Percentiles rank a stretch among this genome's conserved stretches.
phyloP scores from a whole-genome alignment of 2,113 vertebrate genomes.

The Pelodiscus sinensis region DNA sequence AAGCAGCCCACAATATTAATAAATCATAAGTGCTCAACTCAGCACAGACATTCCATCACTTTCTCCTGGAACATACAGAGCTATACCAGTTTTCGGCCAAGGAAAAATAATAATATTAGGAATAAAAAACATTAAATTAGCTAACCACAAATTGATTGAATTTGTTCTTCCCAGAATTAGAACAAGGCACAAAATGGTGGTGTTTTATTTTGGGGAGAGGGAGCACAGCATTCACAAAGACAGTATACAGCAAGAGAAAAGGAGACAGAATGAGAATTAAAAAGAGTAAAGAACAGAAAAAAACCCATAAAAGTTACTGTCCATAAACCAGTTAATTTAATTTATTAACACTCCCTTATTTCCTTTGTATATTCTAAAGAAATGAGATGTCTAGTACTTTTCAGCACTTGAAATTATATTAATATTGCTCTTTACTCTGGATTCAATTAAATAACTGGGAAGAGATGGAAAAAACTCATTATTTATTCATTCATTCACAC shows the following conservation, averaged over 20 bases:
- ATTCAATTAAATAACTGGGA: not conserved
- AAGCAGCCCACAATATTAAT: accelerated
- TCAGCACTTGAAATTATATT: not conserved
- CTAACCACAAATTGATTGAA: accelerated
- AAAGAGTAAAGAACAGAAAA: not conserved
- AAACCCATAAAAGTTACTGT: accelerated
- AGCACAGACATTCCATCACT: accelerated
- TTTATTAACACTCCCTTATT: not conserved
- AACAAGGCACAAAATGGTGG: not conserved
- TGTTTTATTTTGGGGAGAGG: not conserved
- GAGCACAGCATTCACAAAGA: not conserved
- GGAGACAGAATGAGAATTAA: not conserved
- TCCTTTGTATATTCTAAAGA: not conserved
- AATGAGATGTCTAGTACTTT: not conserved
- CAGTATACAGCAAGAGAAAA: accelerated
- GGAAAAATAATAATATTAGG: not conserved
- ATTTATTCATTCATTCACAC: not conserved
- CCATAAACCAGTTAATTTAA: not conserved
- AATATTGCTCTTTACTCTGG: not conserved
- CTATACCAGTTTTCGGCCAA: not conserved
- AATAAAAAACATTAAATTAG: not conserved
- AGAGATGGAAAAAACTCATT: not conserved
- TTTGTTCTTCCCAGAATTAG: not conserved
- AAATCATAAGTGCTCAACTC: not conserved
- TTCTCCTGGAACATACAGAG: not conserved